phyloP scores from a whole-genome alignment of 2,888 invertebrate species.

The Polydrusus pterygomalis region DNA sequence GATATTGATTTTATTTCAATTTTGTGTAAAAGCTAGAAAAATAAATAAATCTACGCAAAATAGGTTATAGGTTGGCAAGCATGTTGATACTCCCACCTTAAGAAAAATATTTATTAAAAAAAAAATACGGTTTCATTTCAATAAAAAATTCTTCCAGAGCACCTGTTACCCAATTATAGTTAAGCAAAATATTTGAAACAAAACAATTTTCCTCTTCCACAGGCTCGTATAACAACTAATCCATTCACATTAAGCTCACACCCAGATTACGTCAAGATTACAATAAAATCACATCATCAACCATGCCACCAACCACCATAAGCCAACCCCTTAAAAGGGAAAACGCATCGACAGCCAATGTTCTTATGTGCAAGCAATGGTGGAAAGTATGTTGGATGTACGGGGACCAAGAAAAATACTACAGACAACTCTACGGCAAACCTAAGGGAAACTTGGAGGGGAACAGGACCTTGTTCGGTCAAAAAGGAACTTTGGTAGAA shows the following conservation, averaged over 20 bases:
- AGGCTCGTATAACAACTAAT: background rate
- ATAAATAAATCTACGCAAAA: no score
- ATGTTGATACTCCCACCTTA: no score
- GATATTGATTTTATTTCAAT: no score
- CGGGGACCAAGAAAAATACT: slow-evolving; percentile 89
- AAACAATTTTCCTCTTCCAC: slow-evolving; percentile 10
- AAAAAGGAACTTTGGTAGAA: slow-evolving; percentile 4
- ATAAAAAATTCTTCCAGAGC: background rate
- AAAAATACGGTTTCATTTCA: no score
- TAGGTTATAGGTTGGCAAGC: no score
- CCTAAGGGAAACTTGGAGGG: slow-evolving; percentile 41
- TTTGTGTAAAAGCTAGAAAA: no score
- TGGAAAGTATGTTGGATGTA: slow-evolving; percentile 93
- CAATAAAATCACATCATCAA: background rate
- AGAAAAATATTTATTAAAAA: no score
- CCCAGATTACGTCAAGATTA: background rate
- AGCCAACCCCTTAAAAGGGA: slow-evolving; percentile 65
- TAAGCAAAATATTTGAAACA: background rate
- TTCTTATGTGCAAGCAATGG: slow-evolving; percentile 90
- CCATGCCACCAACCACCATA: slow-evolving; percentile 44
- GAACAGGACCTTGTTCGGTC: background rate
- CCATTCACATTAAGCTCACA: no score
- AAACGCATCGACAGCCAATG: slow-evolving; percentile 77
- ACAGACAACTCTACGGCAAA: slow-evolving; percentile 84
- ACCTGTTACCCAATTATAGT: slow-evolving; percentile 7